These are phyloP conservation scores for Picus viridis DNA, from an alignment of 2,797 vertebrate genomes.

Conservation along the genomic window DNA sequence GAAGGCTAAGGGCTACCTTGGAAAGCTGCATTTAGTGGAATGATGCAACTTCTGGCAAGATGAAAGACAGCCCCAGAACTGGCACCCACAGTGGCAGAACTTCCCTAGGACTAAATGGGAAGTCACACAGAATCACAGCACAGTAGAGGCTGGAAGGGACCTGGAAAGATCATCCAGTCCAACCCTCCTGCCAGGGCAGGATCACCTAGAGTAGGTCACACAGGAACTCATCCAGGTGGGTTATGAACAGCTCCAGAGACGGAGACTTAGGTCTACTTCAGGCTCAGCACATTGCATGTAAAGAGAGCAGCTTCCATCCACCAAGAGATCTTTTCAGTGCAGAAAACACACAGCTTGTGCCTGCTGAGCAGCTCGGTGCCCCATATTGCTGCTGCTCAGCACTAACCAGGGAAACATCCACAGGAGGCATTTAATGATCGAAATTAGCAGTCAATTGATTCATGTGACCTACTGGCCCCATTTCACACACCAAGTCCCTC, in stretches of 20 bases:
- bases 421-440: fast-evolving
- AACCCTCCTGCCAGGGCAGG: too few relatives aligned
- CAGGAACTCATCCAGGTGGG: too few relatives aligned
- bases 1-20: neutral
- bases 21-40: neutral
- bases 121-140: too few relatives aligned
- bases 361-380: neutral
- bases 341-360: fast-evolving
- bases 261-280: neutral
- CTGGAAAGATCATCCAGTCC: too few relatives aligned
- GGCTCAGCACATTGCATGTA: fast-evolving
- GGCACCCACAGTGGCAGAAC: neutral
- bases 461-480: neutral
- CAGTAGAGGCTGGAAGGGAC: too few relatives aligned
- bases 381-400: fast-evolving
- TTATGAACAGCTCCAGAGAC: too few relatives aligned
- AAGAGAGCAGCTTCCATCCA: neutral
- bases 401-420: neutral
- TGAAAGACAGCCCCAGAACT: neutral
- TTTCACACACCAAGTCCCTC: neutral
- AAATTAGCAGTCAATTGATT: neutral
- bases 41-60: neutral
- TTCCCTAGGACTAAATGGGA: neutral
- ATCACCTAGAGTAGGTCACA: too few relatives aligned
- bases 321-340: fast-evolving